phyloP scores from a whole-genome alignment of 1,140 invertebrate genomes.

The Andrena cerasifolii region DNA sequence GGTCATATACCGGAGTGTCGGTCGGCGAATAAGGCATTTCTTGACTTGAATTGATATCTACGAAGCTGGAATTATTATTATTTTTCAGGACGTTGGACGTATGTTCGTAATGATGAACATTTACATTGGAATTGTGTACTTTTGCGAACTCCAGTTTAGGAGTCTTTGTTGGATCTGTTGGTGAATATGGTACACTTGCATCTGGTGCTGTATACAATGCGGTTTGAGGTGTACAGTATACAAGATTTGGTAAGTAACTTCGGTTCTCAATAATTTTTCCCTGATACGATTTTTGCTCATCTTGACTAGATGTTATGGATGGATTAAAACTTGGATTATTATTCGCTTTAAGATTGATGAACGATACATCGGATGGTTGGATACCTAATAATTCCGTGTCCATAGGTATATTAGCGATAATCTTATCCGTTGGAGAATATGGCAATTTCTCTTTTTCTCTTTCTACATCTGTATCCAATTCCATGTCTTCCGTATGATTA shows the following conservation, averaged over 20 bases:
- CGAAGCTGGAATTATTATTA: neutral
- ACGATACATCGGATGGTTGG: slow-evolving; percentile 64
- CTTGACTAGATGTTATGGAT: slow-evolving; percentile 9
- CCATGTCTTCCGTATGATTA: slow-evolving; percentile 77
- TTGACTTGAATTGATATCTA: slow-evolving; percentile 30
- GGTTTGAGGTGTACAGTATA: slow-evolving; percentile 10
- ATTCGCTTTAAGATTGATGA: slow-evolving; percentile 53
- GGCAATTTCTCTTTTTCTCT: slow-evolving; percentile 73
- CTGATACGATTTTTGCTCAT: slow-evolving; percentile 23
- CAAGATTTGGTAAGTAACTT: slow-evolving; percentile 27
- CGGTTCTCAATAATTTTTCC: slow-evolving; percentile 37
- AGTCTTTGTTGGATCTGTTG: slow-evolving; percentile 51
- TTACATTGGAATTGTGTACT: slow-evolving; percentile 16
- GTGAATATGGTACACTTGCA: slow-evolving; percentile 62
- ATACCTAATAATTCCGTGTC: slow-evolving; percentile 59
- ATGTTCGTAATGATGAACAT: neutral
- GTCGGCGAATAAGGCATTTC: slow-evolving; percentile 72
- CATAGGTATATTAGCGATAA: slow-evolving; percentile 57
- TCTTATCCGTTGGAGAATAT: slow-evolving; percentile 76
- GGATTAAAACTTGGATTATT: slow-evolving; percentile 31
- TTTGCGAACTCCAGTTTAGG: slow-evolving; percentile 25
- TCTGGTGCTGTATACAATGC: slow-evolving; percentile 23
- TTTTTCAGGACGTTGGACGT: neutral
- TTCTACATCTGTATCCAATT: slow-evolving; percentile 78
- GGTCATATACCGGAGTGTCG: slow-evolving; percentile 59